These are phyloP conservation scores for Eueremaeus valkanovi DNA, from an alignment of 2,888 invertebrate species.

Conservation along the genomic window DNA sequence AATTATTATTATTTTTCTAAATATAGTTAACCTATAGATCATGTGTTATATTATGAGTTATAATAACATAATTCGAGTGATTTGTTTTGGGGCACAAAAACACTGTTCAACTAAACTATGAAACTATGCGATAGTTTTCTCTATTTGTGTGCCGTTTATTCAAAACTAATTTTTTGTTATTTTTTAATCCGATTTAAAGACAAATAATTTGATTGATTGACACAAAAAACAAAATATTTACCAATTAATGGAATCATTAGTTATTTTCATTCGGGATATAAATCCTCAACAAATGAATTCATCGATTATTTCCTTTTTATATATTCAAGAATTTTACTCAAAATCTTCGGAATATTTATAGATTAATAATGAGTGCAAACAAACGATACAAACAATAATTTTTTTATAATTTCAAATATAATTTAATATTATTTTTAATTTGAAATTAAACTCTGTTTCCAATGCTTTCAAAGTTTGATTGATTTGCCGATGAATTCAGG, in stretches of 20 bases:
- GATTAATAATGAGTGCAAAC: background rate
- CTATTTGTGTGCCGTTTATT: background rate
- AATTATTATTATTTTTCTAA: constrained; percentile 28
- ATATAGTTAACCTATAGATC: constrained; percentile 22
- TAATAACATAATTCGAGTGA: background rate
- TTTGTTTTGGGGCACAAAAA: constrained; percentile 21
- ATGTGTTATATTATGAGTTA: background rate
- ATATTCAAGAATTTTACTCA: constrained; percentile 9
- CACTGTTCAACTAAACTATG: background rate
- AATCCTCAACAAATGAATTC: constrained; percentile 3
- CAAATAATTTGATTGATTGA: too few species aligned
- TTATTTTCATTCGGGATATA: background rate
- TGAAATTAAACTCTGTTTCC: too few species aligned
- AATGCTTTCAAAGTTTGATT: too few species aligned
- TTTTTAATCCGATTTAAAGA: background rate
- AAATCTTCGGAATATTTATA: background rate
- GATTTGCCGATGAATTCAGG: too few species aligned
- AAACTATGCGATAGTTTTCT: background rate
- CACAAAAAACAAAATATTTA: too few species aligned
- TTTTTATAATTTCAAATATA: too few species aligned
- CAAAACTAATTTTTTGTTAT: background rate
- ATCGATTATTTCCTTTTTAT: background rate
- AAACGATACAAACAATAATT: background rate
- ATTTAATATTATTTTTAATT: too few species aligned
- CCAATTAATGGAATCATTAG: background rate